Evolutionary conservation across 2,113 vertebrate genomes (phyloP).

Genomic region (Cololabis saira): DNA sequence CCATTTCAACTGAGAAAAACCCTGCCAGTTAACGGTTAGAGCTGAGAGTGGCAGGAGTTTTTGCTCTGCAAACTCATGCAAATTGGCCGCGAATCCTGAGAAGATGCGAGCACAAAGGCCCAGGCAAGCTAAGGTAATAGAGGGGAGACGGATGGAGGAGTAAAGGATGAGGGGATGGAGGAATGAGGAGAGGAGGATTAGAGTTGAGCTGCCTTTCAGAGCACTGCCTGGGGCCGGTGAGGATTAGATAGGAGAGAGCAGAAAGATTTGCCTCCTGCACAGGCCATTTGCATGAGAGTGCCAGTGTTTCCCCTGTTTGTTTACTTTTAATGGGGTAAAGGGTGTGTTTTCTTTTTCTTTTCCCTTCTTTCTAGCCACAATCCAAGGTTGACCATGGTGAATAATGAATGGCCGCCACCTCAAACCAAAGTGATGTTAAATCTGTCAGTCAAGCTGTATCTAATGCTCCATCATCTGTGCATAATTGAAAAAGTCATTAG

Average conservation of each 20-base stretch:
- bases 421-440: conserved; percentile 28
- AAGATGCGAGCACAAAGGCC: conserved; percentile 24
- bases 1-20: conserved; percentile 11
- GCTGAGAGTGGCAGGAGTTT: conserved; percentile 8
- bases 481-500: conserved; percentile 53
- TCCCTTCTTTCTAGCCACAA: conserved; percentile 28
- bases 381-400: conserved; percentile 51
- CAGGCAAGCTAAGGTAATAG: conserved; percentile 60
- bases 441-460: conserved; percentile 42
- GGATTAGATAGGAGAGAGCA: conserved; percentile 74
- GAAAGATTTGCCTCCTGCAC: conserved; percentile 70
- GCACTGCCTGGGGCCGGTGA: conserved; percentile 58
- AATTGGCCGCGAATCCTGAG: conserved; percentile 37
- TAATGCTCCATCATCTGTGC: conserved; percentile 38
- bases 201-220: conserved; percentile 66
- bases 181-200: conserved; percentile 72
- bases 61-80: conserved; percentile 37
- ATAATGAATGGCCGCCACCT: conserved; percentile 50
- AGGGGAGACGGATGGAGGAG: conserved; percentile 41
- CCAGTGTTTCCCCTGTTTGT: conserved; percentile 68
- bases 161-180: conserved; percentile 60
- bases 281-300: conserved; percentile 71
- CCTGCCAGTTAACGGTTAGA: conserved; percentile 8
- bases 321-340: conserved; percentile 66
- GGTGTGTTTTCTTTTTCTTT: conserved; percentile 26